Percentiles rank a stretch among this genome's conserved stretches.
phyloP scores from a whole-genome alignment of 37 sponge, comb jelly and placozoan species.

The Mnemiopsis leidyi region DNA sequence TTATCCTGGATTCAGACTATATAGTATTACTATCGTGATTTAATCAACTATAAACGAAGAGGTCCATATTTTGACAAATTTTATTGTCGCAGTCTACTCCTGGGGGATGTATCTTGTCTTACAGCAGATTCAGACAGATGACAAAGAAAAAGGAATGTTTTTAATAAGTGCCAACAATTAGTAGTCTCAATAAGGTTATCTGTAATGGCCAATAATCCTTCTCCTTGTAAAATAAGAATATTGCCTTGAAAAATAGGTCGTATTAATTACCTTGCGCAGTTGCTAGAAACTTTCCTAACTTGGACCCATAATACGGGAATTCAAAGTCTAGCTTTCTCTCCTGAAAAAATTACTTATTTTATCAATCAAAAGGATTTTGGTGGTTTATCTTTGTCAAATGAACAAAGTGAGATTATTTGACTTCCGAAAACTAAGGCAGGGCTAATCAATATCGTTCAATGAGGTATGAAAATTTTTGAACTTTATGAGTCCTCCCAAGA shows the following conservation, averaged over 20 bases:
- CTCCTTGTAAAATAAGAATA: not conserved
- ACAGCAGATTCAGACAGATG: not conserved
- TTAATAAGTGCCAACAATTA: not conserved
- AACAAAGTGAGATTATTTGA: too few relatives aligned
- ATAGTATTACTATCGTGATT: not conserved
- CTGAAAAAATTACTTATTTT: too few relatives aligned
- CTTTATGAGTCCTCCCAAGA: too few relatives aligned
- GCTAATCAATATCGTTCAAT: too few relatives aligned
- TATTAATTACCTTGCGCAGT: not conserved
- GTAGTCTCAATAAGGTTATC: not conserved
- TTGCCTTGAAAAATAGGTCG: not conserved
- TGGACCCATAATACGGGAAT: not conserved
- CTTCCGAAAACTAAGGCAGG: too few relatives aligned
- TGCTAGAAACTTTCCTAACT: not conserved
- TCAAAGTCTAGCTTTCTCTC: not conserved
- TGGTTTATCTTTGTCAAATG: too few relatives aligned
- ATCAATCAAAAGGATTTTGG: too few relatives aligned
- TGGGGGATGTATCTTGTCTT: not conserved
- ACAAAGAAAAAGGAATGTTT: not conserved
- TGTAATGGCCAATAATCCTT: not conserved
- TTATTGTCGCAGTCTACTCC: not conserved
- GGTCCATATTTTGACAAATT: not conserved
- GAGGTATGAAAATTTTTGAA: too few relatives aligned
- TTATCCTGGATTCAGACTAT: not conserved
- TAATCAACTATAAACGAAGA: not conserved